Evolutionary conservation across 2,888 invertebrate species (phyloP).

Genomic region (Diarsia mendica): DNA sequence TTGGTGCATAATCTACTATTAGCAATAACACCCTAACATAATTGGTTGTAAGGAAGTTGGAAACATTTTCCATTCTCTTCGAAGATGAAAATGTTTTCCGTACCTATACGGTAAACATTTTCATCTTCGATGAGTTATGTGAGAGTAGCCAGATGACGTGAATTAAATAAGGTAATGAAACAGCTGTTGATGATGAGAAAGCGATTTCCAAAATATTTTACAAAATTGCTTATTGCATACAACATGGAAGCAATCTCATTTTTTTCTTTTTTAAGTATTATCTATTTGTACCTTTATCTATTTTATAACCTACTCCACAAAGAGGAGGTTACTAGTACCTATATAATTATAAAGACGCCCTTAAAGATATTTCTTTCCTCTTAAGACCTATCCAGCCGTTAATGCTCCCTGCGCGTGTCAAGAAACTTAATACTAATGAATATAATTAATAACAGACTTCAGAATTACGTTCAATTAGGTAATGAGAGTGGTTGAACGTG

Average conservation of each 20-base stretch:
- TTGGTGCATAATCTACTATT: no score
- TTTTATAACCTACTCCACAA: slow-evolving; percentile 13
- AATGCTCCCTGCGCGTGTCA: slow-evolving; percentile 13
- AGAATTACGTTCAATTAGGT: slow-evolving; percentile 34
- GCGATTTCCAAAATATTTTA: background rate
- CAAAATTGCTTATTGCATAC: background rate
- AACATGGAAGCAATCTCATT: background rate
- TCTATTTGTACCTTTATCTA: background rate
- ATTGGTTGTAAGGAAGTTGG: background rate
- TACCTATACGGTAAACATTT: no score
- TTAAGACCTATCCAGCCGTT: slow-evolving; percentile 9
- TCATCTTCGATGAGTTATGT: no score
- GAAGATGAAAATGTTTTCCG: slow-evolving; percentile 1
- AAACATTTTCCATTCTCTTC: background rate
- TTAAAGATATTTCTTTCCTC: slow-evolving; percentile 1
- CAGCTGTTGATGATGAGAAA: no score
- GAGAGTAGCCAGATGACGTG: background rate
- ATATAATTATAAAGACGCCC: background rate
- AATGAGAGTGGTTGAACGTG: slow-evolving; percentile 40
- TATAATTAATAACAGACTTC: slow-evolving; percentile 34
- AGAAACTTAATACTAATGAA: slow-evolving; percentile 36
- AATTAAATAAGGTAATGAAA: background rate
- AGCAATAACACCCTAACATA: background rate
- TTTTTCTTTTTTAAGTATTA: background rate
- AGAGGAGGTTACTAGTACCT: background rate